Percentiles rank a stretch among this genome's conserved stretches.
Evolutionary conservation across 1,140 invertebrate species (phyloP).

Genomic region (Onthophagus taurus): DNA sequence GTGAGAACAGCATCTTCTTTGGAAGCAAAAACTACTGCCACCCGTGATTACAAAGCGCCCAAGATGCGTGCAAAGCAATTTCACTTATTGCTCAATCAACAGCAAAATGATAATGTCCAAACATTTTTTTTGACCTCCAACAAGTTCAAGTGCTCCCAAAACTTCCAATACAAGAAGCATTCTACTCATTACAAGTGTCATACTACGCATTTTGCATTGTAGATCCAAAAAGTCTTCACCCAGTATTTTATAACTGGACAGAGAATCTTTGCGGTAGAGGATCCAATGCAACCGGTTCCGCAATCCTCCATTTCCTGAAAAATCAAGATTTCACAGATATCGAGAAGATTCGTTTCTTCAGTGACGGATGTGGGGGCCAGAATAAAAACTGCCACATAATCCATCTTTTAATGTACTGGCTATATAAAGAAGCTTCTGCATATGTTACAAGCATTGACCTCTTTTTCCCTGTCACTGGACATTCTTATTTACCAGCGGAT

Average conservation of each 20-base stretch:
- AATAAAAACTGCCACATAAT: slow-evolving; percentile 11
- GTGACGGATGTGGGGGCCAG: neutral
- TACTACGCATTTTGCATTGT: slow-evolving; percentile 1
- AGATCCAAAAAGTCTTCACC: neutral
- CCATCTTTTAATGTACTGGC: slow-evolving; percentile 6
- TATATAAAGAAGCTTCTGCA: slow-evolving; percentile 1
- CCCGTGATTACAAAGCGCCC: neutral
- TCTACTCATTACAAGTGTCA: neutral
- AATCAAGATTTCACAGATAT: neutral
- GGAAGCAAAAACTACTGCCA: neutral
- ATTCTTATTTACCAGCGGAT: slow-evolving; percentile 25
- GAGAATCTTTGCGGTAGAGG: slow-evolving; percentile 1
- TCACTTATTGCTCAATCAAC: slow-evolving; percentile 1
- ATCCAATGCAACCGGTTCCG: slow-evolving; percentile 2
- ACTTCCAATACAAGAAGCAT: slow-evolving; percentile 4
- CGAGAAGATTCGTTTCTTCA: slow-evolving; percentile 1
- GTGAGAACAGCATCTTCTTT: neutral
- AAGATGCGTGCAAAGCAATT: slow-evolving; percentile 7
- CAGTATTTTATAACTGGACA: slow-evolving; percentile 6
- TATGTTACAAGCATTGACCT: neutral
- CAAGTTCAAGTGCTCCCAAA: slow-evolving; percentile 1
- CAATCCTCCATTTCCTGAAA: slow-evolving; percentile 1
- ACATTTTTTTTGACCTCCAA: slow-evolving; percentile 7
- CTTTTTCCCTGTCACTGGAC: slow-evolving; percentile 23
- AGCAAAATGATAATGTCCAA: neutral